Evolutionary conservation across 2,888 invertebrate genomes (phyloP).

Genomic region (Trissonchulus sp.): DNA sequence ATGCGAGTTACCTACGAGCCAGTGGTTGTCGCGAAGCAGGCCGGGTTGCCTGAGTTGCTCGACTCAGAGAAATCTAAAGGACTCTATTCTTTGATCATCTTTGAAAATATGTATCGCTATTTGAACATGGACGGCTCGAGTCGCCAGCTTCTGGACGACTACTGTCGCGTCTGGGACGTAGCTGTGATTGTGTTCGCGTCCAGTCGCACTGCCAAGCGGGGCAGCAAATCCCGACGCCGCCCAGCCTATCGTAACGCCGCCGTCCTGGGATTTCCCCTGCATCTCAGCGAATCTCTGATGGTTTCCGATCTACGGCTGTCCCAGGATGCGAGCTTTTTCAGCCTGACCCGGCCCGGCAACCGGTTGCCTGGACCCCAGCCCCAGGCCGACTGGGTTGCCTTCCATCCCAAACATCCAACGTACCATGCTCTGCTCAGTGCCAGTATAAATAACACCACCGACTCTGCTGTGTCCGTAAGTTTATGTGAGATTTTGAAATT

Average conservation of each 20-base stretch:
- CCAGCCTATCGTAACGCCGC: constrained; percentile 37
- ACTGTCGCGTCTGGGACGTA: constrained; percentile 83
- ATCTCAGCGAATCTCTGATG: constrained; percentile 78
- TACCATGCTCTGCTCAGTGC: neutral
- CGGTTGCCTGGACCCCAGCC: constrained; percentile 24
- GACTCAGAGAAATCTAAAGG: constrained; percentile 68
- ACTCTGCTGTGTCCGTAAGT: no score
- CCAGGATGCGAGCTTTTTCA: neutral
- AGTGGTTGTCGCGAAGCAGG: neutral
- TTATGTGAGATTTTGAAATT: no score
- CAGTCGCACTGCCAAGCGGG: constrained; percentile 59
- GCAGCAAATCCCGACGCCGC: no score
- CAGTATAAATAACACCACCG: no score
- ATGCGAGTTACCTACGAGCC: constrained; percentile 59
- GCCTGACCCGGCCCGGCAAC: neutral
- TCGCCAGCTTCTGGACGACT: constrained; percentile 88
- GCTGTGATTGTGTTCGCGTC: constrained; percentile 86
- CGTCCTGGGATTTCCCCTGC: constrained; percentile 71
- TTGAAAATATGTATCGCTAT: constrained; percentile 93
- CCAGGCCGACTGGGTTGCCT: constrained; percentile 35
- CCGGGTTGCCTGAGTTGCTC: neutral
- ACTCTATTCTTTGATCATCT: constrained; percentile 87
- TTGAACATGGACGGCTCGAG: constrained; percentile 97
- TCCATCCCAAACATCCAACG: constrained; percentile 33
- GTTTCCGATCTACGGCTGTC: constrained; percentile 70